Conservation (phyloP, 2,797 vertebrate genomes). For the Varecia variegata region DNA sequence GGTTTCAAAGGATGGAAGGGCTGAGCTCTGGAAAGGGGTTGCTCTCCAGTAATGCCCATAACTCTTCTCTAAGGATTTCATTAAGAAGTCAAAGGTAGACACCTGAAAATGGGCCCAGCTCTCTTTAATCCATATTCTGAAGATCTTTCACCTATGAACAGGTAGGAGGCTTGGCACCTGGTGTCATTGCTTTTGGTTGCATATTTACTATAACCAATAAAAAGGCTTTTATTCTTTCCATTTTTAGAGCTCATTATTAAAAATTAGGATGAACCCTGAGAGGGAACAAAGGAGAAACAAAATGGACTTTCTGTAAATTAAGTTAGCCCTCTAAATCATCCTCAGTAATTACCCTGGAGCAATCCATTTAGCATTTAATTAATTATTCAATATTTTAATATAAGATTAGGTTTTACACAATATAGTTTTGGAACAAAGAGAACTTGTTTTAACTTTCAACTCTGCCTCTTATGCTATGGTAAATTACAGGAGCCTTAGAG, state of each 20-base stretch:
- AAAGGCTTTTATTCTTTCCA: not conserved
- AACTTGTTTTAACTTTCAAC: conserved; percentile 26
- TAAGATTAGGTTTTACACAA: not conserved
- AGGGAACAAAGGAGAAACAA: conserved; percentile 18
- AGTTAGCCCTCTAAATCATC: conserved; percentile 9
- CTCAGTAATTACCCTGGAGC: not conserved
- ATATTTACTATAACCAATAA: not conserved
- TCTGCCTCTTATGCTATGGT: not conserved
- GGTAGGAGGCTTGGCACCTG: not conserved
- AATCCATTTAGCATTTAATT: conserved; percentile 28
- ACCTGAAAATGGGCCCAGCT: not conserved
- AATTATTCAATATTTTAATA: conserved; percentile 56
- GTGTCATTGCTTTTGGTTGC: not conserved
- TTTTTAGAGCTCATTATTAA: not conserved
- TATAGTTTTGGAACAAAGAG: not conserved
- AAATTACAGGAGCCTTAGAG: not conserved
- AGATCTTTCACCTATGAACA: not conserved
- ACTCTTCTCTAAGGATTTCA: not conserved
- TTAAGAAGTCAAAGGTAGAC: not conserved
- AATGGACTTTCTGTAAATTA: conserved; percentile 30
- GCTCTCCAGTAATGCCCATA: not conserved
- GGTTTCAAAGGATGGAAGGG: not conserved
- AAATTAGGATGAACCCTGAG: not conserved
- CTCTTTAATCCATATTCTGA: not conserved
- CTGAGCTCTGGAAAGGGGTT: not conserved